Percentiles rank a stretch among this genome's conserved stretches.
These are phyloP conservation scores for Lutraria rhynchaena DNA, from an alignment of 1,140 invertebrate species.

Conservation along the genomic window DNA sequence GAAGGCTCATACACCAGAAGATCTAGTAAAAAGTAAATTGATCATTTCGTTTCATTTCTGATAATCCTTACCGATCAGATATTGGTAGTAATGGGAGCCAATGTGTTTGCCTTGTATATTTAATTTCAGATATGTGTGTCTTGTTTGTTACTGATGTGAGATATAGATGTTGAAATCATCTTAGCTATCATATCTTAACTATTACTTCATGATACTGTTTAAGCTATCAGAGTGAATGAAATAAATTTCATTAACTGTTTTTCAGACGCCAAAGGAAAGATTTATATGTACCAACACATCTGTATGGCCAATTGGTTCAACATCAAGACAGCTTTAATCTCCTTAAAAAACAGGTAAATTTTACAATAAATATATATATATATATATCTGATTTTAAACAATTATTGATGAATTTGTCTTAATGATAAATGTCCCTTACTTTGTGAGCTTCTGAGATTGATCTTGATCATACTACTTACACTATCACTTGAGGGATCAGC, in stretches of 20 bases:
- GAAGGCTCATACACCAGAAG: slow-evolving; percentile 89
- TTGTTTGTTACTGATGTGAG: not conserved
- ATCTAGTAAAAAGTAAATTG: slow-evolving; percentile 75
- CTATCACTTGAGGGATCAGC: too few relatives aligned
- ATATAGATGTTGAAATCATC: not conserved
- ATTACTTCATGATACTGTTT: too few relatives aligned
- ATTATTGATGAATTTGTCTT: too few relatives aligned
- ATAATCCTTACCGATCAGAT: too few relatives aligned
- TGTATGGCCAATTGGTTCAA: slow-evolving; percentile 93
- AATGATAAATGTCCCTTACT: too few relatives aligned
- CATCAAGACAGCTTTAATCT: slow-evolving; percentile 89
- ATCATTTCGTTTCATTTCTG: not conserved
- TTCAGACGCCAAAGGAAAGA: slow-evolving; percentile 81
- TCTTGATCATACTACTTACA: too few relatives aligned
- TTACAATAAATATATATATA: not conserved
- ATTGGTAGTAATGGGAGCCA: too few relatives aligned
- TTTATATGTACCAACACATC: slow-evolving; percentile 90
- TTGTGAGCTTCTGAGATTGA: too few relatives aligned
- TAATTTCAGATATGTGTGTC: not conserved
- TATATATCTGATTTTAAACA: not conserved
- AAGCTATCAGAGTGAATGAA: too few relatives aligned
- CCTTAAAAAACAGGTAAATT: slow-evolving; percentile 83
- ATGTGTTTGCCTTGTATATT: not conserved
- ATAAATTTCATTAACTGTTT: too few relatives aligned
- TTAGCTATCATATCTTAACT: too few relatives aligned